Conservation (phyloP, 2,113 vertebrate species). For the Sphyrna mokarran region DNA sequence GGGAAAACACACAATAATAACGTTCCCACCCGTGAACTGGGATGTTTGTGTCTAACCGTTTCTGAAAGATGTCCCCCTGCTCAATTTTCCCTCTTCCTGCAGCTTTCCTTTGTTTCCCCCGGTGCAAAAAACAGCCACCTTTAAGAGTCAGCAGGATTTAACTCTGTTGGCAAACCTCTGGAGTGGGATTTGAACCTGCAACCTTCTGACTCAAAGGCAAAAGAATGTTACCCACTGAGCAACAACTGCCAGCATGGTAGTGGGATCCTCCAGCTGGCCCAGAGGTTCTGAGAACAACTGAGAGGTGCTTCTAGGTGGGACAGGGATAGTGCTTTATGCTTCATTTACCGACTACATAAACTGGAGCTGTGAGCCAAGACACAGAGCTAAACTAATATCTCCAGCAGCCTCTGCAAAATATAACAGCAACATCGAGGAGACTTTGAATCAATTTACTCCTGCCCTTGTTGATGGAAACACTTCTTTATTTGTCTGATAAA, state of each 20-base stretch:
- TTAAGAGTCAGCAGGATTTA: not conserved
- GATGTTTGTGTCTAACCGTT: not conserved
- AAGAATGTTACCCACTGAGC: not conserved
- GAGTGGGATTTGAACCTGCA: not conserved
- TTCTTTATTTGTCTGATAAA: not conserved
- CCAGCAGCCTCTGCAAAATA: not conserved
- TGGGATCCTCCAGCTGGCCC: not conserved
- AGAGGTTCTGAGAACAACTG: not conserved
- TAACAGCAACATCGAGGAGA: not conserved
- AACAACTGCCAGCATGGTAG: not conserved
- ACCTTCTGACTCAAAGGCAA: not conserved
- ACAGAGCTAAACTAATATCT: not conserved
- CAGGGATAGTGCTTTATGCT: not conserved
- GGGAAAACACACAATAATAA: not conserved
- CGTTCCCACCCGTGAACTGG: not conserved
- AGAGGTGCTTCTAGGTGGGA: too few relatives aligned
- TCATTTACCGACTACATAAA: not conserved
- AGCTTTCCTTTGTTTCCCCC: not conserved
- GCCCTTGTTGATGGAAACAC: not conserved
- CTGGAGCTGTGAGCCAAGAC: not conserved
- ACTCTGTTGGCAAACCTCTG: not conserved
- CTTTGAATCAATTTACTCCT: not conserved
- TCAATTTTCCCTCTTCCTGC: not conserved
- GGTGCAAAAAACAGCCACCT: too few relatives aligned
- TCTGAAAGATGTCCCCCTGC: not conserved